Conservation (phyloP, 1,140 invertebrate genomes). For the Prorops nasuta region DNA sequence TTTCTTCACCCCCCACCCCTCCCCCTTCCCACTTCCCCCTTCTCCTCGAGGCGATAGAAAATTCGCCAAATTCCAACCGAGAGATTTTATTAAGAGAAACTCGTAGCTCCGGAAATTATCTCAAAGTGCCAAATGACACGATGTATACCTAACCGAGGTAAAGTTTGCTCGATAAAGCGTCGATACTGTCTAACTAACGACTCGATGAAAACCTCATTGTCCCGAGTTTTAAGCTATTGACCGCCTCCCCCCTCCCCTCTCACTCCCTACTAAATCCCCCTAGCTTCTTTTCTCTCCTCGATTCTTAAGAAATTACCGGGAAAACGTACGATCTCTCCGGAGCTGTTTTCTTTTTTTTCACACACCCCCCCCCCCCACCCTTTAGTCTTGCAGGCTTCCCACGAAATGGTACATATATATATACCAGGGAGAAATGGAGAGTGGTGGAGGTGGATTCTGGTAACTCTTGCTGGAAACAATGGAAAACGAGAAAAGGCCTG, state of each 20-base stretch:
- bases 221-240: slow-evolving; percentile 1
- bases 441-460: slow-evolving; percentile 7
- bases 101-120: too few species aligned
- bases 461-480: slow-evolving; percentile 14
- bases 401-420: too few species aligned
- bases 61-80: too few species aligned
- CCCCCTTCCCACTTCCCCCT: not conserved
- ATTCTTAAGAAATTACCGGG: slow-evolving; percentile 51
- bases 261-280: slow-evolving; percentile 26
- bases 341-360: too few species aligned
- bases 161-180: too few species aligned
- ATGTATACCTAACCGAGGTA: too few species aligned
- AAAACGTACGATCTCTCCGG: slow-evolving; percentile 32
- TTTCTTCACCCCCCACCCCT: not conserved
- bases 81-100: too few species aligned
- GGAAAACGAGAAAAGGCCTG: slow-evolving; percentile 12
- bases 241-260: slow-evolving; percentile 1
- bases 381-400: too few species aligned
- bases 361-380: too few species aligned
- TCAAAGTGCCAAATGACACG: too few species aligned
- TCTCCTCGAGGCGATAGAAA: not conserved
- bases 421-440: slow-evolving; percentile 4
- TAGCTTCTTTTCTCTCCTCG: slow-evolving; percentile 20
- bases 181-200: slow-evolving; percentile 54
- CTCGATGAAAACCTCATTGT: slow-evolving; percentile 55